phyloP scores from a whole-genome alignment of 2,888 invertebrate genomes.

The Cotesia congregata region DNA sequence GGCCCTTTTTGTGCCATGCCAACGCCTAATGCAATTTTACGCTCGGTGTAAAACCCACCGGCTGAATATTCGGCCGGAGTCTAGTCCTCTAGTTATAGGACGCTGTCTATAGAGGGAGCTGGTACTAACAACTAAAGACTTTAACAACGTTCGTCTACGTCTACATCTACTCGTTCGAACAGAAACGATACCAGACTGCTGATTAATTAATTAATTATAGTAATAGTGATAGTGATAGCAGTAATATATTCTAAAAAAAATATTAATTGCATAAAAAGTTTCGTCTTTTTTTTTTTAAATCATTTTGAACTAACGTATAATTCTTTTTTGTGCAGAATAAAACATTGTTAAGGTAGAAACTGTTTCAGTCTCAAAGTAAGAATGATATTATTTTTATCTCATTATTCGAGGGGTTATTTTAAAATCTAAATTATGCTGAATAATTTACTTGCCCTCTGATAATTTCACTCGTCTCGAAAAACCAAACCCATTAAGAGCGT shows the following conservation, averaged over 20 bases:
- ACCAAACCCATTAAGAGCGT: conserved; percentile 11
- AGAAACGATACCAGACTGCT: too few species aligned
- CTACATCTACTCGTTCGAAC: too few species aligned
- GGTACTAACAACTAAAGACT: too few species aligned
- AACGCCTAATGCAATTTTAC: conserved; percentile 49
- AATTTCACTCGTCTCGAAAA: background rate
- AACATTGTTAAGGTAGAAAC: background rate
- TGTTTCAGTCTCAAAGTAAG: background rate
- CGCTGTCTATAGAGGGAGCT: too few species aligned
- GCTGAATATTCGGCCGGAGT: conserved; percentile 36
- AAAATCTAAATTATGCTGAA: background rate
- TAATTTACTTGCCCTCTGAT: background rate
- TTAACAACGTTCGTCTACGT: too few species aligned
- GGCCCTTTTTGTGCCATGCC: conserved; percentile 34
- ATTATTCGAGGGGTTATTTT: background rate
- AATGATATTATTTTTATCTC: background rate
- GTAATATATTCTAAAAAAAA: too few species aligned
- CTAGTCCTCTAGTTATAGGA: conserved; percentile 10
- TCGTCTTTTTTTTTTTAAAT: too few species aligned
- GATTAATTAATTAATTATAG: too few species aligned
- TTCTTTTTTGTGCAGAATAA: background rate
- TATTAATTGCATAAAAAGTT: too few species aligned
- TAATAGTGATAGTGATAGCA: too few species aligned
- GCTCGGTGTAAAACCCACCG: conserved; percentile 42
- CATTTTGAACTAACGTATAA: background rate